phyloP scores from a whole-genome alignment of 2,113 vertebrate genomes.

The Pyrgilauda ruficollis region DNA sequence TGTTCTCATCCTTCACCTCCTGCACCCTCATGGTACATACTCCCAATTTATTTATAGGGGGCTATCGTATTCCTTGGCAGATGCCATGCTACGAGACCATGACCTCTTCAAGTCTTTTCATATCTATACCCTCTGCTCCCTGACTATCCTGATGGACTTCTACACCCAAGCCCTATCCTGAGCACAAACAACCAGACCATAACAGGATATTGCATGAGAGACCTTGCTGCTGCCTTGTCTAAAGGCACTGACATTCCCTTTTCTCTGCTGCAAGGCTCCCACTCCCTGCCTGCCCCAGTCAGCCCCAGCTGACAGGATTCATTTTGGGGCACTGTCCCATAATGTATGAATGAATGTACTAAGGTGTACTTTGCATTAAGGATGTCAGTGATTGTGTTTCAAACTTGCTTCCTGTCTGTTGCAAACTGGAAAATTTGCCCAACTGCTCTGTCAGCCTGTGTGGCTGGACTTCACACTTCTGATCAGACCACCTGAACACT shows the following conservation, averaged over 20 bases:
- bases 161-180: background rate
- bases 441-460: background rate
- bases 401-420: background rate
- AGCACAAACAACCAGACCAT: background rate
- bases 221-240: background rate
- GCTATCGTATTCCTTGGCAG: slow-evolving; percentile 25
- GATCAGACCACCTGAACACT: background rate
- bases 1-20: slow-evolving; percentile 11
- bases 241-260: background rate
- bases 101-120: background rate
- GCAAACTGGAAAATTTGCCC: background rate
- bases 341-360: background rate
- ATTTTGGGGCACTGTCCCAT: background rate
- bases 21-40: background rate
- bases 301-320: background rate
- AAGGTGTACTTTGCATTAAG: background rate
- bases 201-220: background rate
- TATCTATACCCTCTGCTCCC: background rate
- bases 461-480: background rate
- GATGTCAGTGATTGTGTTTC: background rate
- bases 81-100: rapidly evolving
- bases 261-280: background rate
- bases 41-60: slow-evolving; percentile 42
- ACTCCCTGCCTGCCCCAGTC: background rate
- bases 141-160: background rate